These are phyloP conservation scores for Strigamia crassipes DNA, from an alignment of 2,888 invertebrate genomes.

Conservation along the genomic window DNA sequence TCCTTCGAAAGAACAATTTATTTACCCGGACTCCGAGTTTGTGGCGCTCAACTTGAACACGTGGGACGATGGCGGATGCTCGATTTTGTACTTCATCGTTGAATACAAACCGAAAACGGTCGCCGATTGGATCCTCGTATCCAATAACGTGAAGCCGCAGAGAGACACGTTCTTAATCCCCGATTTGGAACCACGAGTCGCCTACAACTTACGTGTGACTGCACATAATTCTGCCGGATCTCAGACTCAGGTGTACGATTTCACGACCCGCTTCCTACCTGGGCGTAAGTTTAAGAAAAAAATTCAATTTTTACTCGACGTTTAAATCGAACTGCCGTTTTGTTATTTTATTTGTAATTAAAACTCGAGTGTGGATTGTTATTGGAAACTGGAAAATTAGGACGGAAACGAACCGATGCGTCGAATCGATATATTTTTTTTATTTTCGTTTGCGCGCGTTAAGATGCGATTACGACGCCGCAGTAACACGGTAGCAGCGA, in stretches of 20 bases:
- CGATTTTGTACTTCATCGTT: slow-evolving; percentile 92
- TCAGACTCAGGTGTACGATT: slow-evolving; percentile 47
- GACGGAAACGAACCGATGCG: background rate
- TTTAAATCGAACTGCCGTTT: too few species aligned
- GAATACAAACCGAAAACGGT: slow-evolving; percentile 66
- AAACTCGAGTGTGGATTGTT: background rate
- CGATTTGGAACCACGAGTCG: slow-evolving; percentile 45
- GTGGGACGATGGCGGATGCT: slow-evolving; percentile 94
- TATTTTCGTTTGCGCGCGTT: background rate
- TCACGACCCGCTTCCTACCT: slow-evolving; percentile 39
- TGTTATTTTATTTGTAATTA: background rate
- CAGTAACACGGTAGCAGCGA: background rate
- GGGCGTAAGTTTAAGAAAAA: background rate
- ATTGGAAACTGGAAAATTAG: background rate
- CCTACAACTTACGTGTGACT: slow-evolving; percentile 48
- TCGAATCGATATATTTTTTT: background rate
- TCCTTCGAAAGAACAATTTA: slow-evolving; percentile 47
- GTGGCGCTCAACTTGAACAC: slow-evolving; percentile 77
- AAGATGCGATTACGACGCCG: background rate
- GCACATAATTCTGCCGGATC: slow-evolving; percentile 50
- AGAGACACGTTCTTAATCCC: slow-evolving; percentile 43
- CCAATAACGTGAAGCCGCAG: slow-evolving; percentile 48
- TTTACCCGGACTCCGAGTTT: slow-evolving; percentile 57
- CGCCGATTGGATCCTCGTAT: slow-evolving; percentile 48
- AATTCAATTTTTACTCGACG: too few species aligned